These are phyloP conservation scores for Beroe ovata DNA, from an alignment of 37 sponge, comb jelly and placozoan genomes.

Conservation along the genomic window DNA sequence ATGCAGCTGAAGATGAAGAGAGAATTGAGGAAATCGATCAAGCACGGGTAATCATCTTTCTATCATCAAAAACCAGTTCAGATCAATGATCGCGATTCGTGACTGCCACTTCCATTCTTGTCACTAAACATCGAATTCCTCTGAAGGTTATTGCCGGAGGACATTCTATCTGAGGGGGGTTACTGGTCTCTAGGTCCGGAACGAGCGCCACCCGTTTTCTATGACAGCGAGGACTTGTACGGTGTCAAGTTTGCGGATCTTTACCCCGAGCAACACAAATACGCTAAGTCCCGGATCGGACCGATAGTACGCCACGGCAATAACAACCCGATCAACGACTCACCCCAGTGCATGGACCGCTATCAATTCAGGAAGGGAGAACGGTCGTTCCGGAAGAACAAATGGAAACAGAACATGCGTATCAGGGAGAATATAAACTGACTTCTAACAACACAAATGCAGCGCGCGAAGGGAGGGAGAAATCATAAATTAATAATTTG, in stretches of 20 bases:
- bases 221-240: conserved; percentile 32
- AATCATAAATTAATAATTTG: no score
- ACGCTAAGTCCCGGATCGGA: background rate
- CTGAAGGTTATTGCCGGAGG: conserved; percentile 44
- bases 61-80: no score
- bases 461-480: no score
- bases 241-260: conserved; percentile 36
- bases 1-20: conserved; percentile 40
- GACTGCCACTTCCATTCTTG: background rate
- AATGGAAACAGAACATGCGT: conserved; percentile 14
- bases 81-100: no score
- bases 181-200: conserved; percentile 65
- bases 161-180: conserved; percentile 22
- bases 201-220: background rate
- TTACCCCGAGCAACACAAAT: conserved; percentile 42
- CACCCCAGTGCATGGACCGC: background rate
- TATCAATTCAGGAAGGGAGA: conserved; percentile 23
- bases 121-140: no score
- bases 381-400: background rate
- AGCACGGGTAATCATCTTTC: no score
- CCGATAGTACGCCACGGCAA: background rate
- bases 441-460: no score
- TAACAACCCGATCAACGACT: background rate
- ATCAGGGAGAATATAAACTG: conserved; percentile 19
- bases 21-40: background rate